phyloP scores from a whole-genome alignment of 2,888 invertebrate genomes.

The Pyrrhia umbra region DNA sequence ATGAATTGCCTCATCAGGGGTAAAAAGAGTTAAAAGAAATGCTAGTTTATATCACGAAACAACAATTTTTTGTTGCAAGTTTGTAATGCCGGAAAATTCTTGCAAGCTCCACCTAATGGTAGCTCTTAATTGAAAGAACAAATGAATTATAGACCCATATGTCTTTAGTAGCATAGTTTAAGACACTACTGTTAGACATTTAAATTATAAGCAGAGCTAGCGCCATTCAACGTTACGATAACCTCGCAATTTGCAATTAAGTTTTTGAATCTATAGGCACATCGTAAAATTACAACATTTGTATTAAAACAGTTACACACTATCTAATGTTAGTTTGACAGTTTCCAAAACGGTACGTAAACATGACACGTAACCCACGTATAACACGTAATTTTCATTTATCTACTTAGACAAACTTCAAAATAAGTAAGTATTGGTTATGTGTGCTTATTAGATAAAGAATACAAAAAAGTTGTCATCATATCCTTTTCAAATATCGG shows the following conservation, averaged over 20 bases:
- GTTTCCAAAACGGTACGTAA: conserved; percentile 41
- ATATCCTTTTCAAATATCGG: conserved; percentile 90
- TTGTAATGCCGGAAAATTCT: conserved; percentile 44
- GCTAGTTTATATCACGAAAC: conserved; percentile 39
- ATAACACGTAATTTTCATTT: conserved; percentile 62
- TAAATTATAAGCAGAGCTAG: background rate
- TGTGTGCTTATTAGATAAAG: conserved; percentile 87
- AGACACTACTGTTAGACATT: conserved; percentile 4
- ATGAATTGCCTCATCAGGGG: conserved; percentile 31
- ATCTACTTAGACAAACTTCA: conserved; percentile 66
- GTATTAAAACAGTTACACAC: conserved; percentile 14
- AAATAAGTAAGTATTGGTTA: conserved; percentile 80
- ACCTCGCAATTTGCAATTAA: background rate
- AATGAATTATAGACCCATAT: conserved; percentile 35
- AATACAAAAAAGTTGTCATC: conserved; percentile 89
- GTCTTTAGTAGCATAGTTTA: conserved; percentile 18
- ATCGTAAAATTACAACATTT: conserved; percentile 14
- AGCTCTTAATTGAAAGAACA: conserved; percentile 47
- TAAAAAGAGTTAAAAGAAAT: conserved; percentile 44
- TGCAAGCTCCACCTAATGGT: conserved; percentile 37
- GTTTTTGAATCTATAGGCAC: conserved; percentile 14
- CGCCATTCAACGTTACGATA: background rate
- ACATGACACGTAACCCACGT: conserved; percentile 49
- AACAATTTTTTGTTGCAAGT: conserved; percentile 34
- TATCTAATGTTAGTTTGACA: conserved; percentile 18